Base-by-base conservation (phyloP, 2,797 vertebrate genomes). In the Ciconia nigra region DNA sequence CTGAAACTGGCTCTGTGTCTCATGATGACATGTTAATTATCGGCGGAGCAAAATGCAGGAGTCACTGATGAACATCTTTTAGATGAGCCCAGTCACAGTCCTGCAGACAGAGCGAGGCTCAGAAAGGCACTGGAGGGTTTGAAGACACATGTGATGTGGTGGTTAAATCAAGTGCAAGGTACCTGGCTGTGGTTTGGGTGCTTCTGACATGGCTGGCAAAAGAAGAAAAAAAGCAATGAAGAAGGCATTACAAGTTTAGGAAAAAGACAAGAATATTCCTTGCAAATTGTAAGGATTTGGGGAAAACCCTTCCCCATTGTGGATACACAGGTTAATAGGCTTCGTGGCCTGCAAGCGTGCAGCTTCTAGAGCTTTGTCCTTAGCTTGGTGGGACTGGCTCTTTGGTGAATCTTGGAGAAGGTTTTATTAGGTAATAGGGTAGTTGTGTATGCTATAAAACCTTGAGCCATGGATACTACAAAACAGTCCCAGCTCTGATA, bases 311-410 rank as follows among this genome's bases (percentile, higher is more conserved):
- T 49, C 44, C 9, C 20, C 15, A 1, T 18, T 69, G 29, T 24
- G 31, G 17, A 16, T 28, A 21, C 2, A 0, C 0, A 2, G 25
- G 11, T 65, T 13, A 7, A 16, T 18, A 42, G 54, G 21, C 62
- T 81, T 79, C 3, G 2, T 39, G n/a, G 20, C 44, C 44, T 39
- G 54, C 13, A 22, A 31, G 52, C 6, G 1, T 4, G 2, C 26
- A 16, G 15, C 35, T 55, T 62, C 54, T 14, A 7, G 57, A 58
- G 47, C 54, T 80, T 61, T 11, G 3, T 31, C 47, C 47, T 51
- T 41, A 25, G 62, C 67, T 35, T 39, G 55, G 10, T 41, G 82
- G 39, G n/a, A 41, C n/a, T 58, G 71, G 28, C 54, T 62, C 26
- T 69, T 42, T 15, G 44, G 41, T 59, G 58, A 18, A 78, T 57